phyloP scores from a whole-genome alignment of 1,140 invertebrate genomes.

The Drosophila mauritiana region DNA sequence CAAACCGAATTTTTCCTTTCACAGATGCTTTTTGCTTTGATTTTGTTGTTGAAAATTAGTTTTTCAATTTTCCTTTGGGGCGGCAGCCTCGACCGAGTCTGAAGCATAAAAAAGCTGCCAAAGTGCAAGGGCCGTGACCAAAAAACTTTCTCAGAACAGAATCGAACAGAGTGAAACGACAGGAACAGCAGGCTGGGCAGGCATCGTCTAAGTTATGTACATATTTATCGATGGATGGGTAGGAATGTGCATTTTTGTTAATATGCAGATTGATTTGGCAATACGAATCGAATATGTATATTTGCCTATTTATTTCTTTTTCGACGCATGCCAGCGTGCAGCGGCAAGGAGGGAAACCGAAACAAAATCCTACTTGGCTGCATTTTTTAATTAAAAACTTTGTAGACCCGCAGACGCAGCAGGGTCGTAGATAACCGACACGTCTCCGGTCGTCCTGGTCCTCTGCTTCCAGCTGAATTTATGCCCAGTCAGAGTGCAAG shows the following conservation, averaged over 20 bases:
- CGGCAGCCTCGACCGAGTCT: neutral
- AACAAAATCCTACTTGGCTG: conserved; percentile 31
- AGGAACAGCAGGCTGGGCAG: conserved; percentile 27
- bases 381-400: conserved; percentile 75
- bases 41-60: conserved; percentile 72
- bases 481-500: conserved; percentile 50
- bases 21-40: conserved; percentile 54
- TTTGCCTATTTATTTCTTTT: conserved; percentile 11
- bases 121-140: conserved; percentile 39
- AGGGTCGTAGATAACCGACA: conserved; percentile 53
- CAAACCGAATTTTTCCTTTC: conserved; percentile 60
- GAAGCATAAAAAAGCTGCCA: conserved; percentile 7
- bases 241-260: conserved; percentile 36
- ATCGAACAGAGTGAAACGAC: conserved; percentile 13
- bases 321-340: too few relatives aligned
- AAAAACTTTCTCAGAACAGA: conserved; percentile 47
- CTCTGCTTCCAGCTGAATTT: conserved; percentile 35
- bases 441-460: conserved; percentile 1
- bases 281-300: conserved; percentile 35
- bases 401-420: conserved; percentile 45
- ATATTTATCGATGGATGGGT: conserved; percentile 40
- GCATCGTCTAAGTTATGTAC: conserved; percentile 59
- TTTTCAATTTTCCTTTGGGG: conserved; percentile 63
- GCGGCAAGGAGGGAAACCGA: neutral
- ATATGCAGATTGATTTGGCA: conserved; percentile 75